Percentiles rank a stretch among this genome's conserved stretches.
Conservation (phyloP, 2,113 vertebrate species). For the Amphilophus citrinellus region DNA sequence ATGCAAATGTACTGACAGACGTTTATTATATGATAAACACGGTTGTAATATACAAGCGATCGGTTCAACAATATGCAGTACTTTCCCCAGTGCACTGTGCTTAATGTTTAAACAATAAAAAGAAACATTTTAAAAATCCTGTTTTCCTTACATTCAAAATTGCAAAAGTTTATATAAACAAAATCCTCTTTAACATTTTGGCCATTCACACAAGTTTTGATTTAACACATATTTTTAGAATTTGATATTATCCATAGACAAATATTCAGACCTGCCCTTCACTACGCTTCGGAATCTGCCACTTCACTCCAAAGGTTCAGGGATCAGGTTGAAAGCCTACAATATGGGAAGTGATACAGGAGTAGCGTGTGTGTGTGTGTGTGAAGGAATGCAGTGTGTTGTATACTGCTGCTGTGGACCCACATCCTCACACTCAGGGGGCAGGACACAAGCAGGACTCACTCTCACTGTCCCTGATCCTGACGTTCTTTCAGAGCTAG, state of each 20-base stretch:
- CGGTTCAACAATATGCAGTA: background rate
- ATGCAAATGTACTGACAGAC: slow-evolving; percentile 18
- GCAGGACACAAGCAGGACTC: slow-evolving; percentile 21
- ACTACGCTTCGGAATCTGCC: slow-evolving; percentile 29
- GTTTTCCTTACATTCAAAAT: slow-evolving; percentile 16
- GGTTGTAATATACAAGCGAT: background rate
- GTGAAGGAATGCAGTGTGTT: slow-evolving; percentile 4
- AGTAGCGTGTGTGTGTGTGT: background rate
- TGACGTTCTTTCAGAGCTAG: slow-evolving; percentile 88
- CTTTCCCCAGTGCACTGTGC: background rate
- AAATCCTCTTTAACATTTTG: slow-evolving; percentile 34
- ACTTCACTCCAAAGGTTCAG: slow-evolving; percentile 33
- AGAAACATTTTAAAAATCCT: slow-evolving; percentile 19
- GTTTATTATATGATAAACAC: slow-evolving; percentile 40
- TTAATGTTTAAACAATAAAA: background rate
- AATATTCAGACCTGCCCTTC: slow-evolving; percentile 48
- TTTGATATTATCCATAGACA: background rate
- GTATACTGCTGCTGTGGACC: background rate
- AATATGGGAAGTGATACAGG: background rate
- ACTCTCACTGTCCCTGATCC: slow-evolving; percentile 73
- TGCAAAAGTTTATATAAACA: slow-evolving; percentile 20
- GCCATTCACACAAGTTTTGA: slow-evolving; percentile 11
- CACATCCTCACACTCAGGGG: slow-evolving; percentile 16
- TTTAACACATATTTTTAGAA: background rate
- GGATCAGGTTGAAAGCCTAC: slow-evolving; percentile 13